phyloP scores from a whole-genome alignment of 2,888 invertebrate genomes.

The Sesia apiformis region DNA sequence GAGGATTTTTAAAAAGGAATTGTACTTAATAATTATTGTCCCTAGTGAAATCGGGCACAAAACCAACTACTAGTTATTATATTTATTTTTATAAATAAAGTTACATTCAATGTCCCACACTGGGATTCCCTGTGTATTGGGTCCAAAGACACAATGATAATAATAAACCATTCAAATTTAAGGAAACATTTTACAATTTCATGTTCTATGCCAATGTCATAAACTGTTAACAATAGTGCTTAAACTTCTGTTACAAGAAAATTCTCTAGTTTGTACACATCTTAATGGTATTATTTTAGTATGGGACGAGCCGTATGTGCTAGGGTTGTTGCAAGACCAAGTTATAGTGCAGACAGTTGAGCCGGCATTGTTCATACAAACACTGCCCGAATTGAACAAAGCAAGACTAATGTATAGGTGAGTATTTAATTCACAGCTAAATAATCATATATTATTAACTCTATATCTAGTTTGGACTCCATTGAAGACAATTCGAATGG shows the following conservation, averaged over 20 bases:
- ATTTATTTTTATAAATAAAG: too few species aligned
- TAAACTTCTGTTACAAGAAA: neutral
- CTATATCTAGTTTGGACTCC: too few species aligned
- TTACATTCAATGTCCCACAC: too few species aligned
- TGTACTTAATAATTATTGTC: too few species aligned
- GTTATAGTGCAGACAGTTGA: constrained; percentile 92
- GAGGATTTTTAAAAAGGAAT: too few species aligned
- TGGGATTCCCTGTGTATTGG: too few species aligned
- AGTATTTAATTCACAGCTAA: neutral
- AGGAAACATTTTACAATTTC: neutral
- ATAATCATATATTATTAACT: too few species aligned
- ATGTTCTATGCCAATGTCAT: neutral
- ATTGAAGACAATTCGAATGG: too few species aligned
- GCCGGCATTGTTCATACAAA: constrained; percentile 86
- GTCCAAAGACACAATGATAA: neutral
- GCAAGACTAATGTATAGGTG: constrained; percentile 81
- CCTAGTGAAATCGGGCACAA: too few species aligned
- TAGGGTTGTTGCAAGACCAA: constrained; percentile 87
- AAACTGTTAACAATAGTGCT: neutral
- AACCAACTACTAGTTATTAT: too few species aligned
- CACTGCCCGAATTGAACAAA: constrained; percentile 82
- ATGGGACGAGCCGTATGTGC: constrained; percentile 94
- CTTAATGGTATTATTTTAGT: constrained; percentile 65
- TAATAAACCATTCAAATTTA: neutral
- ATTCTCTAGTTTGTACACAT: neutral